These are phyloP conservation scores for Monomorium pharaonis DNA, from an alignment of 1,140 invertebrate genomes.

Conservation along the genomic window DNA sequence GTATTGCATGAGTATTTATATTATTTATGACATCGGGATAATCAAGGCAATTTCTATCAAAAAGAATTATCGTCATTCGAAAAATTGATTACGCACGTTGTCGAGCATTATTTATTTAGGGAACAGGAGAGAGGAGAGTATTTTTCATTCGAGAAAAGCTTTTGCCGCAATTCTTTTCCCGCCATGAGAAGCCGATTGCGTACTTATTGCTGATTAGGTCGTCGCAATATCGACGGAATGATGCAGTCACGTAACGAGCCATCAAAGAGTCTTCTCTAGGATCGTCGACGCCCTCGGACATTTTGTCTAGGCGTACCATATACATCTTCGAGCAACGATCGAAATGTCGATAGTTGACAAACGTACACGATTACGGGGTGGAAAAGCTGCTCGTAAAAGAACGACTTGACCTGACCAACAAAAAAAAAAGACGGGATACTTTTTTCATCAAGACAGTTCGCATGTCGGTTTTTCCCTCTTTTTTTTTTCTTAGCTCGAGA, in stretches of 20 bases:
- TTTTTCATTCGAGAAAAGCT: constrained; percentile 14
- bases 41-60: background rate
- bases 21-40: constrained; percentile 10
- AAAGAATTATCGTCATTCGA: constrained; percentile 4
- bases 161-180: background rate
- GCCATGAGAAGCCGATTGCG: constrained; percentile 13
- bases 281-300: background rate
- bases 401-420: background rate
- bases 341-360: constrained; percentile 43
- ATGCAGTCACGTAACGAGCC: constrained; percentile 4
- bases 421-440: background rate
- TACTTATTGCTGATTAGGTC: constrained; percentile 32
- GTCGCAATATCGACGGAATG: constrained; percentile 26
- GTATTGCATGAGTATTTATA: background rate
- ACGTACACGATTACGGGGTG: constrained; percentile 3
- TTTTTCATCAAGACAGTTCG: background rate
- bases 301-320: no score
- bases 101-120: background rate
- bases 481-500: background rate
- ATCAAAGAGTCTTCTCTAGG: background rate
- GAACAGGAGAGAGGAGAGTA: background rate
- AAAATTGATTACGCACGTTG: constrained; percentile 4
- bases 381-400: constrained; percentile 26
- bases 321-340: background rate
- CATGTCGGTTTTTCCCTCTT: background rate